These are phyloP conservation scores for Caretta caretta DNA, from an alignment of 2,113 vertebrate species.

Conservation along the genomic window DNA sequence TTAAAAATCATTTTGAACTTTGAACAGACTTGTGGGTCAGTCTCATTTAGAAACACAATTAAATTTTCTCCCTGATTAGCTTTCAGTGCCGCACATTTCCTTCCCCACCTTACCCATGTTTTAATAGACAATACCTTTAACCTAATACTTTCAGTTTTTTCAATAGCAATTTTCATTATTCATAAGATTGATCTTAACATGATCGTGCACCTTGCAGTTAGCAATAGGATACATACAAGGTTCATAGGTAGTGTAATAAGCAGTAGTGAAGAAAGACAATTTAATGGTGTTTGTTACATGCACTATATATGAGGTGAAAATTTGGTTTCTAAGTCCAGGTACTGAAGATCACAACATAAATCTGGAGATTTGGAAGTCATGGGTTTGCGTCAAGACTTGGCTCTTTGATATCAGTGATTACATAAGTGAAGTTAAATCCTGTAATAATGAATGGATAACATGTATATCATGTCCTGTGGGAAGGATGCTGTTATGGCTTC, in stretches of 20 bases:
- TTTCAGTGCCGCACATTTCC: not conserved
- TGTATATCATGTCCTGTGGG: not conserved
- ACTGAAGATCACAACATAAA: not conserved
- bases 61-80: not conserved
- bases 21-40: not conserved
- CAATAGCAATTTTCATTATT: not conserved
- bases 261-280: not conserved
- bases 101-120: not conserved
- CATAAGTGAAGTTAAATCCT: not conserved
- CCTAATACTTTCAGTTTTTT: not conserved
- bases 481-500: not conserved
- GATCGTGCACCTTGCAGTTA: not conserved
- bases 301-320: not conserved
- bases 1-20: constrained; percentile 14
- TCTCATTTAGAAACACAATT: not conserved
- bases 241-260: not conserved
- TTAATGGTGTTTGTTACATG: not conserved
- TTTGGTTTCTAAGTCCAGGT: not conserved
- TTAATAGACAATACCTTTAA: not conserved
- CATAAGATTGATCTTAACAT: not conserved
- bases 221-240: not conserved
- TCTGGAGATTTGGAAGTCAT: not conserved
- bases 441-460: not conserved
- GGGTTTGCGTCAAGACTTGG: not conserved
- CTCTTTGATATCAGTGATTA: not conserved